Evolutionary conservation across 2,888 invertebrate species (phyloP), one percentile per base, ranked within the genome.

Genomic region (Cataglyphis altisquamis): DNA sequence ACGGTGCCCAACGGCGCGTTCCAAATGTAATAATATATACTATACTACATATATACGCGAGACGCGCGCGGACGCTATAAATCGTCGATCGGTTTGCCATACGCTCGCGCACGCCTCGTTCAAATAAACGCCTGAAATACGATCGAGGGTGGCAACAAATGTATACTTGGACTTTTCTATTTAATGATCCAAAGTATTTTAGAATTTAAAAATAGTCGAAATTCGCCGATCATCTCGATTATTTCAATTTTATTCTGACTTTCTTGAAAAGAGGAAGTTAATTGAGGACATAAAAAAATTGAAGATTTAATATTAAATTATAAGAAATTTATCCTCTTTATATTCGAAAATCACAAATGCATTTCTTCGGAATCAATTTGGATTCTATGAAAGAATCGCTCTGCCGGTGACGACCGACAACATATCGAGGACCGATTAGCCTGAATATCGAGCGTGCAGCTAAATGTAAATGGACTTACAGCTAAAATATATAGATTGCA

Each of bases 11-110:
- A 25, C 83, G 84, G 84, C 72, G 83, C 89, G 92, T 92, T 93
- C 92, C 90, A 93, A 92, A 93, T 92, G 92, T 91, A 92, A 92
- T 92, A 91, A 87, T 84, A 80, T 85, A 89, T 85, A 84, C 45
- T 63, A 21, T 62, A n/a, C 6, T 41, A 87, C 83, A 67, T 82
- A 87, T 85, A 32, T 32, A 15, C 9, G n/a, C 4, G 63, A 52
- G 63, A 12, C 77, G 82, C 82, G 82, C 82, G 78, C 64, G 68
- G 15, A 57, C 74, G 73, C 8, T 57, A 57, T 81, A 81, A 81
- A 60, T 29, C 72, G 48, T 55, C 60, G 60, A 70, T 80, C 78
- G 73, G 55, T 55, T 21, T 10, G 21, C 18, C 45, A 52, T 12
- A 25, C 64, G 36, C 21, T 73, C 73, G 39, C 74, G 73, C 83